These are phyloP conservation scores for Lagopus leucura DNA, from an alignment of 2,113 vertebrate genomes.

Conservation along the genomic window DNA sequence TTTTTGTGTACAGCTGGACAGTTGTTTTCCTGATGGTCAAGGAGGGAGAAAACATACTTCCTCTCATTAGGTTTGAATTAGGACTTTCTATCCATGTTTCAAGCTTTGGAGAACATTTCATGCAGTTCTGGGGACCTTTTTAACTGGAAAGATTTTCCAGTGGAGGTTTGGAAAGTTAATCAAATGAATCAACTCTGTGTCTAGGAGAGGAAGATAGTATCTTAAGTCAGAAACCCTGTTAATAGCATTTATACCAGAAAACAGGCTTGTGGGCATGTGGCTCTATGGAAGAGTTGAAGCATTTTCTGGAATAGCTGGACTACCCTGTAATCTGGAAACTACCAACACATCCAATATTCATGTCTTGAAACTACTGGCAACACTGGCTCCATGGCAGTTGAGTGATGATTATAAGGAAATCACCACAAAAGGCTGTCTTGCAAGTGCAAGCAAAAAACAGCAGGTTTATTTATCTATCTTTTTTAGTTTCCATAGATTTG, in stretches of 20 bases:
- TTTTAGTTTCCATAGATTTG: conserved; percentile 34
- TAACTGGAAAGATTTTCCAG: neutral
- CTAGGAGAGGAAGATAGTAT: neutral
- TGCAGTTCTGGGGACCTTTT: neutral
- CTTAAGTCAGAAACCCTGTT: neutral
- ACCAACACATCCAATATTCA: conserved; percentile 8
- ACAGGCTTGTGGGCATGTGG: neutral
- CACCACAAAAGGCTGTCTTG: conserved; percentile 29
- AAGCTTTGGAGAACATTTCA: neutral
- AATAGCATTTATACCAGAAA: neutral
- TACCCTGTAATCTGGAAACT: neutral
- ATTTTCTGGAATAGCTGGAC: neutral
- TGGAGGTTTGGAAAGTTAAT: neutral
- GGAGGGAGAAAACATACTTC: neutral
- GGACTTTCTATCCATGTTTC: neutral
- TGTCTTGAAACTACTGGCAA: conserved; percentile 39
- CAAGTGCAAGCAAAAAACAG: conserved; percentile 29
- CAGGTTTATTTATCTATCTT: neutral
- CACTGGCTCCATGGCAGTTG: neutral
- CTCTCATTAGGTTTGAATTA: neutral
- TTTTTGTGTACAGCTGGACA: neutral
- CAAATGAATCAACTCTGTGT: neutral
- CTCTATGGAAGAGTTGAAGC: neutral
- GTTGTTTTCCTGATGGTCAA: neutral
- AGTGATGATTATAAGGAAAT: conserved; percentile 40